Conservation (phyloP, 2,888 invertebrate species). For the Callimorpha dominula region DNA sequence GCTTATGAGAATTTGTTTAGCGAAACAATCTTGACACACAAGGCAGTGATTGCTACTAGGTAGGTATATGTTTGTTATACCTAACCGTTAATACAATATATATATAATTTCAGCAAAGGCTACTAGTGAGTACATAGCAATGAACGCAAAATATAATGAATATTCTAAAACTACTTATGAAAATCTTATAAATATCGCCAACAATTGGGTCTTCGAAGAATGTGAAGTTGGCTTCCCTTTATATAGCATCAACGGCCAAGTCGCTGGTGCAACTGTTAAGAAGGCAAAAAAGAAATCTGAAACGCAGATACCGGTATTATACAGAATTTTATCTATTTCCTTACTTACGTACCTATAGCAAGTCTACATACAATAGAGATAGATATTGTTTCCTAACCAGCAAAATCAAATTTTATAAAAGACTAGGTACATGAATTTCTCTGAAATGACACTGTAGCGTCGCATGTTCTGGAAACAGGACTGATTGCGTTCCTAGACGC, state of each 20-base stretch:
- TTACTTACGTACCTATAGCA: neutral
- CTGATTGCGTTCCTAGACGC: too few relatives aligned
- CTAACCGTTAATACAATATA: neutral
- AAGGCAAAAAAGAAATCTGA: constrained; percentile 78
- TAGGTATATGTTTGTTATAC: neutral
- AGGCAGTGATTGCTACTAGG: neutral
- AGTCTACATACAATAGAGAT: neutral
- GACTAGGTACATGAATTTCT: too few relatives aligned
- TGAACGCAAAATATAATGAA: constrained; percentile 74
- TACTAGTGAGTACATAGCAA: constrained; percentile 66
- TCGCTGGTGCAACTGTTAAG: constrained; percentile 68
- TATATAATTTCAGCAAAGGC: constrained; percentile 61
- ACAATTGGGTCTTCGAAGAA: constrained; percentile 77
- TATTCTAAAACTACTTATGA: constrained; percentile 76
- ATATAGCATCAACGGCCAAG: constrained; percentile 69
- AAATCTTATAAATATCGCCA: constrained; percentile 71
- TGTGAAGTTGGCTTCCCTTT: constrained; percentile 72
- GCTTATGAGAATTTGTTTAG: neutral
- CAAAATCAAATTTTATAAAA: neutral
- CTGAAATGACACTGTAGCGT: neutral
- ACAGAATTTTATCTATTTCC: neutral
- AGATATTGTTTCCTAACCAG: neutral
- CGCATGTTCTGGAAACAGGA: too few relatives aligned
- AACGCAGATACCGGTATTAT: constrained; percentile 65
- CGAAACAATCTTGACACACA: neutral